Conservation (phyloP, 2,888 invertebrate genomes). For the Spisula subtruncata region DNA sequence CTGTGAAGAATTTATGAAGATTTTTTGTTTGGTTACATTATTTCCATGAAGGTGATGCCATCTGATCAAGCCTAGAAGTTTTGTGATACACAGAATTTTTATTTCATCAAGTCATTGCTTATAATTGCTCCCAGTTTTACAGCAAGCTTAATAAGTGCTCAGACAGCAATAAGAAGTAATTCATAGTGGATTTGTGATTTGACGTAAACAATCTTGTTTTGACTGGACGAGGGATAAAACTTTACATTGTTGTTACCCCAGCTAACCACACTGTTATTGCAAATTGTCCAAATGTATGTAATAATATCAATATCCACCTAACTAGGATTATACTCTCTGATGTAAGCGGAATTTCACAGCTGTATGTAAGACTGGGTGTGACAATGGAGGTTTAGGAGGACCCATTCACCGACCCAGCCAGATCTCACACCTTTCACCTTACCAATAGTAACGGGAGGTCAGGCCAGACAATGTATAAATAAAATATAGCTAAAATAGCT, state of each 20-base stretch:
- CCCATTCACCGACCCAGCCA: constrained; percentile 8
- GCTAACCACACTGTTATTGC: constrained; percentile 17
- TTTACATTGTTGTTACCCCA: constrained; percentile 7
- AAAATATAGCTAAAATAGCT: neutral
- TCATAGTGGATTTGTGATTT: neutral
- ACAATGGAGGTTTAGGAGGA: constrained; percentile 23
- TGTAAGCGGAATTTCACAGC: constrained; percentile 49
- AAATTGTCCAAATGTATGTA: constrained; percentile 16
- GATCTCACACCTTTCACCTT: constrained; percentile 46
- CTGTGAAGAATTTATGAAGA: no score
- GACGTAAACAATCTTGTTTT: constrained; percentile 26
- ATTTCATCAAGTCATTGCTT: no score
- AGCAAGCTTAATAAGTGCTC: neutral
- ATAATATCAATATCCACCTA: constrained; percentile 27
- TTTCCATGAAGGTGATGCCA: no score
- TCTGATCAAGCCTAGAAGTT: no score
- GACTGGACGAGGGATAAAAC: constrained; percentile 27
- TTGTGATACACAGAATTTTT: no score
- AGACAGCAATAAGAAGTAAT: neutral
- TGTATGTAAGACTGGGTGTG: constrained; percentile 9
- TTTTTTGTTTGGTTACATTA: no score
- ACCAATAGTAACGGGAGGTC: constrained; percentile 24
- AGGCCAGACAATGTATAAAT: neutral
- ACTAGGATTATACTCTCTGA: constrained; percentile 17
- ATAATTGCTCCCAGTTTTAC: neutral